Base-by-base conservation (phyloP, 1,140 invertebrate species). In the Daktulosphaira vitifoliae region DNA sequence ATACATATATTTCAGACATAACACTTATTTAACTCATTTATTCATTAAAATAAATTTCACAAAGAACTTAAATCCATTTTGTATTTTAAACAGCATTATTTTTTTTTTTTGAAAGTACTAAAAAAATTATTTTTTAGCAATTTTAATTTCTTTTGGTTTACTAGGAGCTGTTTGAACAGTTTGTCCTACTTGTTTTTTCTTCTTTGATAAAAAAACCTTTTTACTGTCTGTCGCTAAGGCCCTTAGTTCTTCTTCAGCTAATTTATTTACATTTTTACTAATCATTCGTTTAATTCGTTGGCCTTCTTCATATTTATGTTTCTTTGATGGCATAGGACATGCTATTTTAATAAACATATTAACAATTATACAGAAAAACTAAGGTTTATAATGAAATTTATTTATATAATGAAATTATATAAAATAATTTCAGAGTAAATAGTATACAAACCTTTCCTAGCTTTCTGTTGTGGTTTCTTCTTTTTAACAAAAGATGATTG, bases 251-350 rank as follows among this genome's bases (percentile, higher is more conserved):
- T 80, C 73, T 74, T 85, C 83, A 20, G 81, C 76, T 3, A 78
- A 74, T 71, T 79, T 79, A 69, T 84, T 84, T 0, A 85, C 78
- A 7, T 77, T 80, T 72, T 81, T 84, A 0, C 81, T 79, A 23
- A 84, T 78, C 13, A 78, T 76, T 67, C 81, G 77, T 67, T 84
- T 84, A 16, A 84, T 75, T 68, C 83, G 84, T 38, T 80, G 75
- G 0, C 76, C 70, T 70, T 83, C 82, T 68, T 78, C 74, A 22
- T 78, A 74, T 70, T 81, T 81, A 11, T 73, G 67, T 68, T 84
- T 84, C 69, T 83, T 84, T 0, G 82, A 76, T 67, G 81, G 76
- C 38, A 84, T 79, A 6, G 82, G 82, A 33, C 78, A 77, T 75
- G 82, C 80, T 82, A 66, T 18, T 74, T 72, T 65, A 44, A 7